phyloP scores from a whole-genome alignment of 2,113 vertebrate genomes.

The Tringa solitaria region DNA sequence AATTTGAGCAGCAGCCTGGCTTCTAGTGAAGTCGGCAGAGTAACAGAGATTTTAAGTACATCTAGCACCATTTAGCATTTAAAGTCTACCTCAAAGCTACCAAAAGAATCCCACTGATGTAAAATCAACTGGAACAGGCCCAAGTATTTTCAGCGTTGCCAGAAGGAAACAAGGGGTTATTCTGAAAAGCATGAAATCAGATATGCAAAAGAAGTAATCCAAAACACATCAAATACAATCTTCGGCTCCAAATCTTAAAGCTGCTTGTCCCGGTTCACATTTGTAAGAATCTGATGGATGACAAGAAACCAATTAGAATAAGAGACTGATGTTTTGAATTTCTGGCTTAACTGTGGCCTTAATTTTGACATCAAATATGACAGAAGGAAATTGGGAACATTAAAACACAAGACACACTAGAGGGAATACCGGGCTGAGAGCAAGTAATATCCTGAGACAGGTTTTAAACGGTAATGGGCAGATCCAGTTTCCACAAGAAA shows the following conservation, averaged over 20 bases:
- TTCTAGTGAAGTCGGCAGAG: background rate
- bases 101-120: background rate
- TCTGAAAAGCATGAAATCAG: slow-evolving; percentile 35
- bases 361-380: slow-evolving; percentile 39
- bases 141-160: slow-evolving; percentile 1
- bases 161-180: slow-evolving; percentile 10
- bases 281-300: slow-evolving; percentile 43
- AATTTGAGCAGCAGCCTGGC: background rate
- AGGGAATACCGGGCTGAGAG: background rate
- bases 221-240: slow-evolving; percentile 36
- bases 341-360: slow-evolving; percentile 14
- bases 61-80: background rate
- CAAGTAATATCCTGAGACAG: background rate
- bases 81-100: background rate
- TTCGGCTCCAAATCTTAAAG: background rate
- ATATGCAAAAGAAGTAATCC: slow-evolving; percentile 51
- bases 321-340: slow-evolving; percentile 42
- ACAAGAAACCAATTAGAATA: slow-evolving; percentile 34
- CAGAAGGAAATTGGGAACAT: slow-evolving; percentile 25
- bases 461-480: background rate
- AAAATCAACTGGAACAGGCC: background rate
- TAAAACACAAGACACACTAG: slow-evolving; percentile 6
- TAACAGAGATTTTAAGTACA: background rate
- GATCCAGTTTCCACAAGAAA: background rate
- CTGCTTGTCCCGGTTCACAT: background rate